A percentile compares a stretch with the other conserved stretches of the same genome.
phyloP scores from a whole-genome alignment of 2,113 vertebrate genomes.

The Triplophysa siluroides region DNA sequence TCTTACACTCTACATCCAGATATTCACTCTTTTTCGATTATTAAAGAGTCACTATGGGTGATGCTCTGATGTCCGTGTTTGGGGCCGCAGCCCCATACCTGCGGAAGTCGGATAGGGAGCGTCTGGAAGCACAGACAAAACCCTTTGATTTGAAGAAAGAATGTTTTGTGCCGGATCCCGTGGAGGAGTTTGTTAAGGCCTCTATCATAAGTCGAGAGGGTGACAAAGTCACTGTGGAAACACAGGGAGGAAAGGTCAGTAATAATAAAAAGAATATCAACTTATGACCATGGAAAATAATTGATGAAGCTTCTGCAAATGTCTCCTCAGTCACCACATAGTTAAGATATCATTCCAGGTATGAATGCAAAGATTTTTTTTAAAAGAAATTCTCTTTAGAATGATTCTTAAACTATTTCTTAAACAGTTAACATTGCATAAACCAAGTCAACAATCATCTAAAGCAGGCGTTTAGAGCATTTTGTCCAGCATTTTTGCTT shows the following conservation, averaged over 20 bases:
- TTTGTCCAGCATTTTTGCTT: neutral
- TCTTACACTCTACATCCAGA: neutral
- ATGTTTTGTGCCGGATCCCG: constrained; percentile 79
- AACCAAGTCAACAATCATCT: neutral
- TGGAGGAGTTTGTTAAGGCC: constrained; percentile 83
- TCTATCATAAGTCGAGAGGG: constrained; percentile 77
- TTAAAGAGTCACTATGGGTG: constrained; percentile 72
- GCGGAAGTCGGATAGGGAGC: constrained; percentile 84
- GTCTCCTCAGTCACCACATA: neutral
- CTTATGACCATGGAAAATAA: neutral
- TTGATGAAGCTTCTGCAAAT: neutral
- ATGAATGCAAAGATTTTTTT: too few relatives aligned
- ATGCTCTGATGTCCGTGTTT: constrained; percentile 79
- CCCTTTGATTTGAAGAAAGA: constrained; percentile 84
- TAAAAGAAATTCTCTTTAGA: too few relatives aligned
- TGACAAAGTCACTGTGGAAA: constrained; percentile 81
- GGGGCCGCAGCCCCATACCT: constrained; percentile 79
- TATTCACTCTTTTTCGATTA: neutral
- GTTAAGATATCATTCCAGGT: neutral
- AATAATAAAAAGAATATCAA: neutral
- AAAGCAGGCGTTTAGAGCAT: neutral
- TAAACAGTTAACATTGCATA: neutral
- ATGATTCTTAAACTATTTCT: too few relatives aligned
- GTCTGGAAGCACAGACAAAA: constrained; percentile 83
- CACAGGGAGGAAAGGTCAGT: constrained; percentile 79